Conservation (phyloP, 1,140 invertebrate species). For the Trigoniulus corallinus region DNA sequence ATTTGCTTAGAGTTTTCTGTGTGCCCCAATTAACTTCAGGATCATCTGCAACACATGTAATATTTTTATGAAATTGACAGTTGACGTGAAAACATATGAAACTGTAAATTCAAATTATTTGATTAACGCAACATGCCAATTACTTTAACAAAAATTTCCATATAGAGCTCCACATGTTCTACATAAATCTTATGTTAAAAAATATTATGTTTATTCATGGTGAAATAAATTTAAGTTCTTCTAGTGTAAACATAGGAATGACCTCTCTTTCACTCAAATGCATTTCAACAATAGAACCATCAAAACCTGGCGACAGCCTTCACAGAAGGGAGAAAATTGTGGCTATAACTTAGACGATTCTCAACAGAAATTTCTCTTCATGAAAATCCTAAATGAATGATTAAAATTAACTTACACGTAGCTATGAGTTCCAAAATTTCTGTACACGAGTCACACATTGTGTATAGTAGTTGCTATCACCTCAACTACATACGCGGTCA, state of each 20-base stretch:
- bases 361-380: background rate
- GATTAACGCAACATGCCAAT: background rate
- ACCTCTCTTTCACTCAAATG: background rate
- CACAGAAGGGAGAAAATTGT: background rate
- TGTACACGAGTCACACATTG: constrained; percentile 26
- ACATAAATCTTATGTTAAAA: too few relatives aligned
- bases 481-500: too few relatives aligned
- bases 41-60: constrained; percentile 20
- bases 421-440: constrained; percentile 23
- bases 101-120: background rate
- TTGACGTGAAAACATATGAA: too few relatives aligned
- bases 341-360: background rate
- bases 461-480: too few relatives aligned
- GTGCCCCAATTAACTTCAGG: constrained; percentile 19
- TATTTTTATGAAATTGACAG: background rate
- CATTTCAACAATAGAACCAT: background rate
- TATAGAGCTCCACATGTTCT: too few relatives aligned
- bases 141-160: background rate
- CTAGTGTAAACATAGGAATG: too few relatives aligned
- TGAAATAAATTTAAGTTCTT: too few relatives aligned
- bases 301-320: background rate
- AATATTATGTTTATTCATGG: too few relatives aligned
- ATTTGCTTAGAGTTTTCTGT: constrained; percentile 25
- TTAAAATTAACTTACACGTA: constrained; percentile 20
- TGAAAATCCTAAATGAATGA: background rate